phyloP scores from a whole-genome alignment of 2,888 invertebrate genomes.

The Plagodis pulveraria region DNA sequence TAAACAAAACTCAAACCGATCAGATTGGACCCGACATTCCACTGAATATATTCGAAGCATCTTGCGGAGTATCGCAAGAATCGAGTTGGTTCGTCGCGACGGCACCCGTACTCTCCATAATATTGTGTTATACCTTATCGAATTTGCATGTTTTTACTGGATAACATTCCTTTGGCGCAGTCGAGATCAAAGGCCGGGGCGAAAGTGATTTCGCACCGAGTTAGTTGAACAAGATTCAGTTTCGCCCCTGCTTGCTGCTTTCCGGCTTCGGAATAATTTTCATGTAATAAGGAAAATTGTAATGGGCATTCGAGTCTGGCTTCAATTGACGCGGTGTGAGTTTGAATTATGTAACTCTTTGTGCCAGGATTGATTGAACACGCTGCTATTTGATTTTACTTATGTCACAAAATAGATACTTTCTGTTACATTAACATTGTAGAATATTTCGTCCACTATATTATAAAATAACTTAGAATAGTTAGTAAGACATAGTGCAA shows the following conservation, averaged over 20 bases:
- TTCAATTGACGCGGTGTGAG: constrained; percentile 25
- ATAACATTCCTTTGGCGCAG: constrained; percentile 84
- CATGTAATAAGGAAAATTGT: constrained; percentile 80
- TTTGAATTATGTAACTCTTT: constrained; percentile 14
- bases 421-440: too few species aligned
- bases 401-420: not conserved
- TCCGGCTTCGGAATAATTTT: constrained; percentile 80
- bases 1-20: constrained; percentile 29
- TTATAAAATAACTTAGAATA: too few species aligned
- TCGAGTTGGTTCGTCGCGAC: constrained; percentile 44
- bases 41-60: constrained; percentile 64
- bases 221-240: constrained; percentile 83
- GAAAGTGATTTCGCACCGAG: constrained; percentile 85
- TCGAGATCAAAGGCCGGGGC: constrained; percentile 81
- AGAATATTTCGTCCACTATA: too few species aligned
- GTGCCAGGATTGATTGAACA: constrained; percentile 11
- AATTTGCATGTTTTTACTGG: constrained; percentile 85
- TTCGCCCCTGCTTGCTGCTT: constrained; percentile 63
- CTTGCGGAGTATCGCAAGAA: constrained; percentile 55
- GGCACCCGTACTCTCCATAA: constrained; percentile 67
- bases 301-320: constrained; percentile 69
- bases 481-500: too few species aligned
- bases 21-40: constrained; percentile 34
- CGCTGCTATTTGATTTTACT: not conserved
- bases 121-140: constrained; percentile 85